Percentiles rank a stretch among this genome's conserved stretches.
phyloP scores from a whole-genome alignment of 2,797 vertebrate genomes.

The Delichon dasypus region DNA sequence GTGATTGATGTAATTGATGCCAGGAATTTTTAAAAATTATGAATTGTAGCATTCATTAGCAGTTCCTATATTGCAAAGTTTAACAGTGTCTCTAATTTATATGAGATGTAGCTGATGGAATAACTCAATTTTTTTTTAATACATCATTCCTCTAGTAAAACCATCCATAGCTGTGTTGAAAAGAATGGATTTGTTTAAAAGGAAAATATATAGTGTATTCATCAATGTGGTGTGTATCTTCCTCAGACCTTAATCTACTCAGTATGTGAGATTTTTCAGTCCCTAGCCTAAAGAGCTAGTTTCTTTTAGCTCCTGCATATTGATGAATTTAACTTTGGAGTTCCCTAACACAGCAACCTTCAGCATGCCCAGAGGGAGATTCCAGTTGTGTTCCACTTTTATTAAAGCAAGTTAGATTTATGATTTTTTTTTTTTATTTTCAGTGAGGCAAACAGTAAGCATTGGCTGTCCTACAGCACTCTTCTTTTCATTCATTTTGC shows the following conservation, averaged over 20 bases:
- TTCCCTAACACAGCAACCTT: neutral
- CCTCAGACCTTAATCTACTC: neutral
- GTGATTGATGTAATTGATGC: neutral
- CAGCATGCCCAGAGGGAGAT: neutral
- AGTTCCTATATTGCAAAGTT: neutral
- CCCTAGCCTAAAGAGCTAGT: fast-evolving
- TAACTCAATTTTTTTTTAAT: neutral
- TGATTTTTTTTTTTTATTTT: neutral
- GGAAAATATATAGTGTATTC: neutral
- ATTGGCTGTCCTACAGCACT: neutral
- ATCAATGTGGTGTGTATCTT: neutral
- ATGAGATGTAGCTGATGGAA: fast-evolving
- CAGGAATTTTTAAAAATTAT: neutral
- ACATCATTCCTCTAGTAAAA: neutral
- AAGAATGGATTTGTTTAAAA: neutral
- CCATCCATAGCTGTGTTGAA: neutral
- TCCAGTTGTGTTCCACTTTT: neutral
- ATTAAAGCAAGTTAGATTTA: neutral
- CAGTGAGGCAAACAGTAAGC: neutral
- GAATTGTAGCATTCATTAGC: neutral
- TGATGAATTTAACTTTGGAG: neutral
- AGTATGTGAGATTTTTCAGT: neutral
- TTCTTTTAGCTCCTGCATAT: neutral
- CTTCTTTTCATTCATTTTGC: neutral
- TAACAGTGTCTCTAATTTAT: neutral